These are phyloP conservation scores for Cataglyphis cursor DNA, from an alignment of 2,888 invertebrate species.

Conservation along the genomic window DNA sequence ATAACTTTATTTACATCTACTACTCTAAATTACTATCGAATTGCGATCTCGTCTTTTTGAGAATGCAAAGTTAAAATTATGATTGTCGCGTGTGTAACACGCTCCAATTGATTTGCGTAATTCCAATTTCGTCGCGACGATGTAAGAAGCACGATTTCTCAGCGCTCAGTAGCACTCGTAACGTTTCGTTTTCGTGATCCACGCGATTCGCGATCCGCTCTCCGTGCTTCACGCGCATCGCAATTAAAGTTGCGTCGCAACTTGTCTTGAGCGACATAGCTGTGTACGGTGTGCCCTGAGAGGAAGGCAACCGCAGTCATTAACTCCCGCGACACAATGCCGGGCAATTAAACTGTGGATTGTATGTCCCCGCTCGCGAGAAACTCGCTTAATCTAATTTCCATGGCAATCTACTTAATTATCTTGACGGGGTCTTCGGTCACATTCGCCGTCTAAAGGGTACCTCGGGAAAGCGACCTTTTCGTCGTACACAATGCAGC, in stretches of 20 bases:
- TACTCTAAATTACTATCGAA: too few species aligned
- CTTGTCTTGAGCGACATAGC: constrained; percentile 56
- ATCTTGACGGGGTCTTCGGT: constrained; percentile 24
- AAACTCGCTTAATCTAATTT: constrained; percentile 72
- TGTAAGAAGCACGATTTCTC: background rate
- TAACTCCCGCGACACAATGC: constrained; percentile 59
- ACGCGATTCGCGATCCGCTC: constrained; percentile 4
- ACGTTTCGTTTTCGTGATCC: constrained; percentile 32
- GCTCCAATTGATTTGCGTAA: constrained; percentile 15
- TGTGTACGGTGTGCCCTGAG: background rate
- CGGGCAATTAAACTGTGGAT: constrained; percentile 66
- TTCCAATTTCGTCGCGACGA: background rate
- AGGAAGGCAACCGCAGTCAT: constrained; percentile 55
- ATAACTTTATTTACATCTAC: background rate
- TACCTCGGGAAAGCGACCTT: constrained; percentile 36
- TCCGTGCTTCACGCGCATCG: constrained; percentile 31
- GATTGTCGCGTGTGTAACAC: background rate
- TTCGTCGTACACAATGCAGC: constrained; percentile 31
- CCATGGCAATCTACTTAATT: constrained; percentile 58
- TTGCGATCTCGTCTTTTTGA: background rate
- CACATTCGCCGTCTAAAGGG: constrained; percentile 2
- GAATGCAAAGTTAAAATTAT: background rate
- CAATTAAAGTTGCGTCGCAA: constrained; percentile 36
- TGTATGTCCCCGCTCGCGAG: constrained; percentile 59
- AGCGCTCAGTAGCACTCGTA: background rate